Evolutionary conservation across 2,113 vertebrate species (phyloP), one percentile per base, ranked within the genome.

Genomic region (Hyaena hyaena): DNA sequence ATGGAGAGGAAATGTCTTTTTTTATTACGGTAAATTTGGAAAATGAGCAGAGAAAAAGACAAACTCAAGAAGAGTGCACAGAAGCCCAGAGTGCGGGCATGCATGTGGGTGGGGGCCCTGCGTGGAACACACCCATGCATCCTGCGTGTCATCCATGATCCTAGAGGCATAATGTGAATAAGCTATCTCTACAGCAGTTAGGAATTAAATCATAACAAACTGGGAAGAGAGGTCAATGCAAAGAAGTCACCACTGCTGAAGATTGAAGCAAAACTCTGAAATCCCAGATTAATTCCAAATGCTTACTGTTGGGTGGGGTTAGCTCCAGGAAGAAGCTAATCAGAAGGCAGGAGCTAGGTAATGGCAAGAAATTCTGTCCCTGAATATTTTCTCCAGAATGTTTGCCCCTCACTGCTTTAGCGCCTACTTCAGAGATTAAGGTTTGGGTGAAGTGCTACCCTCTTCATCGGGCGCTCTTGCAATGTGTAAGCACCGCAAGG

Each of bases 321-420:
- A 23, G 5, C 15, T 88, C 35, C 12, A 45, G n/a, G 43, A 33
- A 88, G n/a, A 65, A 53, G 31, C 16, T 33, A 19, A 53, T 21
- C 21, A 55, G 35, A 90, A 55, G 65, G 14, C 2, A 24, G 10
- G 69, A 33, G 21, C 16, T 43, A 11, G 58, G 17, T 6, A 43
- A n/a, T 8, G n/a, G 17, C 21, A 53, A 35, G 55, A 65, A 73
- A 81, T 21, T 10, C 16, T 71, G 23, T 16, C 1, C 31, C 26
- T 23, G 5, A 50, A 19, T 35, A 14, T 15, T 21, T 9, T n/a
- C 4, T 16, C 53, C 12, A n/a, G 24, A 58, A 26, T 0, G 3
- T 11, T 43, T 23, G n/a, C 48, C 15, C 24, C 3, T n/a, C 26
- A 35, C 43, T 53, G 26, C 10, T 43, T 10, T 45, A 55, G n/a